Evolutionary conservation across 2,888 invertebrate species (phyloP).

Genomic region (Vesta saturnalis): DNA sequence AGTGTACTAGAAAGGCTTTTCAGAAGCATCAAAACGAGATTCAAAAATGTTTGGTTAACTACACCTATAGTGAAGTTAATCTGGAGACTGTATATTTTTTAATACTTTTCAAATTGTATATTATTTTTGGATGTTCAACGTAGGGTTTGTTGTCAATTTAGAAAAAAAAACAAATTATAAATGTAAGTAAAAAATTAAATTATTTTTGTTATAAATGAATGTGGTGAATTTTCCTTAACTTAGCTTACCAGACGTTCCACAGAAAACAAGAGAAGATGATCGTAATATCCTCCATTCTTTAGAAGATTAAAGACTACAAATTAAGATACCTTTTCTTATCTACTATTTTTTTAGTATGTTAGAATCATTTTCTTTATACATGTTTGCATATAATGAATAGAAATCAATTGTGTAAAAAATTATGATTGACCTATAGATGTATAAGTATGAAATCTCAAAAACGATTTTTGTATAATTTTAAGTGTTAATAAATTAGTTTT

Average conservation of each 20-base stretch:
- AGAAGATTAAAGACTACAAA: too few species aligned
- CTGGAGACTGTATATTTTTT: too few species aligned
- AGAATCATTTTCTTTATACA: background rate
- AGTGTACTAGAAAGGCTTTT: too few species aligned
- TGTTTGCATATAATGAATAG: background rate
- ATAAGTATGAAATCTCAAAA: conserved; percentile 20
- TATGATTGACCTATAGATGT: background rate
- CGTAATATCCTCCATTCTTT: conserved; percentile 21
- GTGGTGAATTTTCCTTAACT: conserved; percentile 58
- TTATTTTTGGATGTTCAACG: too few species aligned
- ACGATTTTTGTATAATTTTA: conserved; percentile 27
- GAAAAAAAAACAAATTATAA: too few species aligned
- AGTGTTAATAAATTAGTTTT: conserved; percentile 14
- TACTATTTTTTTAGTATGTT: conserved; percentile 23
- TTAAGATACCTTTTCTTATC: conserved; percentile 18
- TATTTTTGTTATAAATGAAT: background rate
- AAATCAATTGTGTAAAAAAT: background rate
- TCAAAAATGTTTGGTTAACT: too few species aligned
- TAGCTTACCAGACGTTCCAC: conserved; percentile 61
- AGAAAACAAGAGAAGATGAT: conserved; percentile 63
- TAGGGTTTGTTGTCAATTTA: too few species aligned
- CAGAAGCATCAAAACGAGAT: too few species aligned
- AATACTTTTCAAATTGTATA: too few species aligned
- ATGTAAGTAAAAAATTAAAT: too few species aligned
- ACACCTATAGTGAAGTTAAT: too few species aligned